Conservation (phyloP, 1,140 invertebrate genomes). For the Drosophila baimaii region DNA sequence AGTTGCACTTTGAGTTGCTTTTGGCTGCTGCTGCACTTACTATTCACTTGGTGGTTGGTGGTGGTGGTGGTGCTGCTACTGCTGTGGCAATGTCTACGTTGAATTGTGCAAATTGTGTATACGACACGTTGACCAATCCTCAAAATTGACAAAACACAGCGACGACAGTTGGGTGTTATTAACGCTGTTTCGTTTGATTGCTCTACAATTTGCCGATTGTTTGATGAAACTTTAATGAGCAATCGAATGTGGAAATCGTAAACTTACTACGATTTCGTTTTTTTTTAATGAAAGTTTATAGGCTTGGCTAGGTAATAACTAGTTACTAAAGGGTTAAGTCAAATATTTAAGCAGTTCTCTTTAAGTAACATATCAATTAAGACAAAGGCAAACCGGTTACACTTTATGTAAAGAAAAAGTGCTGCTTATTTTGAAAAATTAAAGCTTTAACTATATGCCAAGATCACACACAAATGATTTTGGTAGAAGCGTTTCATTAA, state of each 20-base stretch:
- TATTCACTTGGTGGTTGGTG: background rate
- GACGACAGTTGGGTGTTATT: constrained; percentile 64
- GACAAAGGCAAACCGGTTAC: too few relatives aligned
- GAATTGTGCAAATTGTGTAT: constrained; percentile 76
- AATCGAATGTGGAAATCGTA: constrained; percentile 14
- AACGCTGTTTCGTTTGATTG: constrained; percentile 42
- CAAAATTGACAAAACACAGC: constrained; percentile 68
- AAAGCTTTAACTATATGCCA: too few relatives aligned
- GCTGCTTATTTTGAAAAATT: too few relatives aligned
- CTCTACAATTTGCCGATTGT: constrained; percentile 51
- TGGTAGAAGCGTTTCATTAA: too few relatives aligned
- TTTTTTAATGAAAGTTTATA: background rate
- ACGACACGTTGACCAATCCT: constrained; percentile 78
- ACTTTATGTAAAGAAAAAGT: too few relatives aligned
- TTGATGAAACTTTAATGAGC: constrained; percentile 34
- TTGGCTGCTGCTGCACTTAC: constrained; percentile 31
- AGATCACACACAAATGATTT: too few relatives aligned
- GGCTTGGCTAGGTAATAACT: background rate
- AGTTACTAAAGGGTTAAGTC: background rate
- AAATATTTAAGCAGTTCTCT: background rate
- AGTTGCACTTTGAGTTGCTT: constrained; percentile 38
- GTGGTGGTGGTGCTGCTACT: too few relatives aligned
- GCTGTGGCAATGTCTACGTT: constrained; percentile 26
- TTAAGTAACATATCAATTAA: background rate
- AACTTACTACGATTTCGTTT: background rate